phyloP scores from a whole-genome alignment of 2,113 vertebrate genomes.

The Microcebus tavaratra region DNA sequence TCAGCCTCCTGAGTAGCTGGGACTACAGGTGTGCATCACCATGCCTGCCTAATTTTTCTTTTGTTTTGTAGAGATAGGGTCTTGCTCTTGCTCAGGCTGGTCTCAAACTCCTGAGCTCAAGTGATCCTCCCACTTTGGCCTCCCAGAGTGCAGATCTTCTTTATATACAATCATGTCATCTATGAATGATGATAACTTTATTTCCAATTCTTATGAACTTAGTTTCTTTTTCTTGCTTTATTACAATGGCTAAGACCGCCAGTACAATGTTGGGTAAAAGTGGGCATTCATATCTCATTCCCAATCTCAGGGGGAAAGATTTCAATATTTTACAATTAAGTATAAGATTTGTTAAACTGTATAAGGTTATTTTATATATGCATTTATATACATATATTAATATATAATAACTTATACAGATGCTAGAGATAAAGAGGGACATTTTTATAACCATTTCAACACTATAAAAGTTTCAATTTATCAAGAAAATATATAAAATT shows the following conservation, averaged over 20 bases:
- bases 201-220: not conserved
- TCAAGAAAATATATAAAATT: not conserved
- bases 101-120: no score
- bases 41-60: no score
- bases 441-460: not conserved
- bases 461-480: not conserved
- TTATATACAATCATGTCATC: not conserved
- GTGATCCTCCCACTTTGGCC: no score
- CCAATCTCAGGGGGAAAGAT: not conserved
- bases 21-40: no score
- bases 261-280: not conserved
- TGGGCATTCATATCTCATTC: not conserved
- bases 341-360: not conserved
- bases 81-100: no score
- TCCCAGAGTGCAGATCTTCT: not conserved
- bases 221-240: not conserved
- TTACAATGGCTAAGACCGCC: not conserved
- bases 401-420: not conserved
- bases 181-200: not conserved
- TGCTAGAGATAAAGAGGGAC: not conserved
- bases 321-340: not conserved
- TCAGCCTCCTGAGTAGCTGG: not conserved
- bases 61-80: no score
- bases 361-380: not conserved
- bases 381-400: not conserved